Conservation (phyloP, 2,888 invertebrate genomes). For the Plusia festucae region DNA sequence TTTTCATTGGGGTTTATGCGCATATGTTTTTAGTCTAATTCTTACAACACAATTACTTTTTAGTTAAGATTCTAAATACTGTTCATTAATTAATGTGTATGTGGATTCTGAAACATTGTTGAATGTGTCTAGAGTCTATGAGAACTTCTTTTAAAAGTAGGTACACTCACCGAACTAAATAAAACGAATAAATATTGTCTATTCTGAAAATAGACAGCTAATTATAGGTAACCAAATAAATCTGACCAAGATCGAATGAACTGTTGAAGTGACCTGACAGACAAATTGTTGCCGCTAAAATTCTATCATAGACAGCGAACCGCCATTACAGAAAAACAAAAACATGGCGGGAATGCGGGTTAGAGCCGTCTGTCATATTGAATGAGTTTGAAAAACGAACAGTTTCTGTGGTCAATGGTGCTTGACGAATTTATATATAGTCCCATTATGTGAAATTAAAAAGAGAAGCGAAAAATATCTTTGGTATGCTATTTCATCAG, state of each 20-base stretch:
- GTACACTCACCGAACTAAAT: neutral
- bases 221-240: conserved; percentile 24
- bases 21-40: neutral
- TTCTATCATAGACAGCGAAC: conserved; percentile 21
- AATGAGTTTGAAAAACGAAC: conserved; percentile 25
- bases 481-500: neutral
- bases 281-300: conserved; percentile 48
- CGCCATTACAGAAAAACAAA: conserved; percentile 48
- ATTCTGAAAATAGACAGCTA: conserved; percentile 19
- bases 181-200: neutral
- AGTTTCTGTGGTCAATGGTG: neutral
- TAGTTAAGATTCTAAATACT: neutral
- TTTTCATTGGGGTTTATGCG: conserved; percentile 39
- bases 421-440: neutral
- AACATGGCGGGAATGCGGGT: conserved; percentile 17
- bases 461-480: neutral
- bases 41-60: neutral
- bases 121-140: no score
- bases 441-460: neutral
- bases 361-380: conserved; percentile 44
- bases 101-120: neutral
- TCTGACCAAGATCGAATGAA: conserved; percentile 35
- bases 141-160: neutral
- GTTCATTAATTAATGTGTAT: neutral
- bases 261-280: conserved; percentile 23